Evolutionary conservation across 2,888 invertebrate genomes (phyloP), one percentile per base, ranked within the genome.

Genomic region (Philereme vetulata): DNA sequence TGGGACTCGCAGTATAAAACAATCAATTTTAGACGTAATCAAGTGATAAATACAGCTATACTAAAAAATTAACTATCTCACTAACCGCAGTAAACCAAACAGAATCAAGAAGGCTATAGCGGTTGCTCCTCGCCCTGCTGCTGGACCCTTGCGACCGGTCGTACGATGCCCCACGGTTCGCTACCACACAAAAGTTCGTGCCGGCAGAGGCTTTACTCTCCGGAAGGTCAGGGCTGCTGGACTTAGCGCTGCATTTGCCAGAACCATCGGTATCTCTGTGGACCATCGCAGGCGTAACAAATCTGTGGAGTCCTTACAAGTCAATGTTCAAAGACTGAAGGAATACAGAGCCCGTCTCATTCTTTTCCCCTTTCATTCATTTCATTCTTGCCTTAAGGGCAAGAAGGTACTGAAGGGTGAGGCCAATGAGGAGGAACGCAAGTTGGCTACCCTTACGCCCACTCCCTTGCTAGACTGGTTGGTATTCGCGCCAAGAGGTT

Each of bases 341-440:
- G 98, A 98, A 84, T 99, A 99, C 92, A 96, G 95, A 82, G 96
- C 97, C 59, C 97, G 98, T 85, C 93, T 99, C 80, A 98, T 99
- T 83, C 93, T 99, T 72, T 99, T 99, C 98, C 99, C 99, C n/a
- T n/a, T n/a, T n/a, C n/a, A n/a, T n/a, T n/a, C n/a, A n/a, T n/a
- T n/a, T n/a, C n/a, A n/a, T n/a, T n/a, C n/a, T n/a, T n/a, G n/a
- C n/a, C n/a, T n/a, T 62, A 94, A 96, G 86, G 98, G 98, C 88
- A 94, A 95, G 79, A 97, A 96, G 93, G 93, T 96, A 64, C 93
- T 95, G 82, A 95, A 96, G 93, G 96, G 96, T 75, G 97, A 97
- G 88, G 95, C 96, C n/a, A 95, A 94, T 66, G 95, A 96, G 79
- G 98, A 99, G 81, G 98, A 99, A 84, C 94, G 97, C 77, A 98